phyloP scores from a whole-genome alignment of 2,888 invertebrate species.

The Xiphydria camelus region DNA sequence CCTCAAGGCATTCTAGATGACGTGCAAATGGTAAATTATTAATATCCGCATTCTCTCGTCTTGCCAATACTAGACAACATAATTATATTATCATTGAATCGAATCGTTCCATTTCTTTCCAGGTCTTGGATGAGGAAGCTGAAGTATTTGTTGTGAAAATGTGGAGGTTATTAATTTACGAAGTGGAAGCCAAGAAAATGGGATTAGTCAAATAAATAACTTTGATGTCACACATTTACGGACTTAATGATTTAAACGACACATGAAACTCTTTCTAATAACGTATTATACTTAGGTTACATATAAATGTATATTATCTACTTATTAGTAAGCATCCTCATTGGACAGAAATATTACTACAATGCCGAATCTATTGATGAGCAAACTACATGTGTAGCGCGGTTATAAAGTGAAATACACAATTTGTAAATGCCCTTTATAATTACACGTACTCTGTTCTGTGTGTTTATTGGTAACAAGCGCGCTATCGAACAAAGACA shows the following conservation, averaged over 20 bases:
- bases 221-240: constrained; percentile 30
- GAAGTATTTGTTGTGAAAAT: constrained; percentile 99
- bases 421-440: constrained; percentile 45
- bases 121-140: constrained; percentile 99
- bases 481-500: too few relatives aligned
- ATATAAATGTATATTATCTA: constrained; percentile 28
- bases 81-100: constrained; percentile 6
- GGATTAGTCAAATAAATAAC: constrained; percentile 75
- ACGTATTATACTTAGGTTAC: constrained; percentile 41
- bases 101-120: constrained; percentile 25
- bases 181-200: constrained; percentile 97
- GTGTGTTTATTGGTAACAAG: constrained; percentile 14
- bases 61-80: background rate
- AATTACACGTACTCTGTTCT: constrained; percentile 27
- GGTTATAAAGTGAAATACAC: constrained; percentile 39
- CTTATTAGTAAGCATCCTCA: constrained; percentile 28
- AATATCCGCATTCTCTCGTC: constrained; percentile 9
- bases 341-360: constrained; percentile 11
- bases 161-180: constrained; percentile 99
- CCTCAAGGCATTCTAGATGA: constrained; percentile 96
- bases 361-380: constrained; percentile 25
- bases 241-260: constrained; percentile 42
- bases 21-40: constrained; percentile 87
- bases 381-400: constrained; percentile 35
- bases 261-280: constrained; percentile 41